Evolutionary conservation across 2,797 vertebrate genomes (phyloP), one percentile per base, ranked within the genome.

Genomic region (Loris lydekkerianus): DNA sequence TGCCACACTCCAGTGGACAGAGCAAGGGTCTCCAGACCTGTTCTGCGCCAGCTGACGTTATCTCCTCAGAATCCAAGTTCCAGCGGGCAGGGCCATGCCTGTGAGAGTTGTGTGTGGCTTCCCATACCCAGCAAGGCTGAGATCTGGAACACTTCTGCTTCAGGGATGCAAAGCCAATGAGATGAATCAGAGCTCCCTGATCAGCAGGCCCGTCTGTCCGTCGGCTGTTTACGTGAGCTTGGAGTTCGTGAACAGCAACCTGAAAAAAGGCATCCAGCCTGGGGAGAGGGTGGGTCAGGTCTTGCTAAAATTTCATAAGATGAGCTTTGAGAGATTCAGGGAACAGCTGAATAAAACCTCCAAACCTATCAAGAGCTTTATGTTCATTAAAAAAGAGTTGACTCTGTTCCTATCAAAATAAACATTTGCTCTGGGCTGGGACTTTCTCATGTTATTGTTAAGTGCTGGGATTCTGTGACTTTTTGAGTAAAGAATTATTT

Each of bases 381-480:
- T 58, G 46, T 89, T 97, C 96, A 96, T 94, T 96, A 49, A 96
- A 95, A 93, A 78, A 65, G 86, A 58, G 37, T 84, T 86, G 95
- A 89, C 84, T 86, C 40, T 63, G 18, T 27, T 93, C 86, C 95
- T 84, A 60, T 31, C 75, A 94, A 96, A 97, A 96, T 81, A 96
- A 97, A 89, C 89, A 89, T 61, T 67, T 46, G 15, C 80, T 91
- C 87, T 0, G 58, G 60, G 61, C 86, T 58, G 0, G 14, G 43
- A 37, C 43, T 60, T n/a, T 56, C 31, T 27, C 17, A 21, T 84
- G 56, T 93, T 89, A 94, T n/a, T 83, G 67, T 92, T 76, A 37
- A 29, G 49, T 65, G 58, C 86, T 78, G 84, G 80, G 78, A 76
- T 73, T 17, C 85, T 23, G 49, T 34, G 82, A 91, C 60, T 91